Percentiles rank a stretch among this genome's conserved stretches.
Evolutionary conservation across 2,113 vertebrate species (phyloP).

Genomic region (Camelus dromedarius): DNA sequence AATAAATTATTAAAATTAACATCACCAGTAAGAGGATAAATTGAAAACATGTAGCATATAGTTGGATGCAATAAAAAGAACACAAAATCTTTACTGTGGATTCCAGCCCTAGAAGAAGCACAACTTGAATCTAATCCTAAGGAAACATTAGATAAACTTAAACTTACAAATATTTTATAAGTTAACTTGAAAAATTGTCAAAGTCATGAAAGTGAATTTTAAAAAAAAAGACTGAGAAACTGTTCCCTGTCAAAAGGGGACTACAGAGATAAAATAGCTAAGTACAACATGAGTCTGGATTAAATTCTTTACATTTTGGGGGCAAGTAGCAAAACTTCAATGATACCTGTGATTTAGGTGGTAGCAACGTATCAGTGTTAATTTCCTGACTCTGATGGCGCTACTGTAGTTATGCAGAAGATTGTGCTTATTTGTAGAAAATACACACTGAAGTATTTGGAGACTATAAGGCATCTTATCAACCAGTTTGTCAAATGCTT

Average conservation of each 20-base stretch:
- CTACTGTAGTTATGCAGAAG: not conserved
- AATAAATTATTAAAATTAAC: not conserved
- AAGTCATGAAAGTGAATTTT: not conserved
- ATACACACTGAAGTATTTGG: not conserved
- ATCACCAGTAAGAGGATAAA: not conserved
- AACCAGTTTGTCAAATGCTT: not conserved
- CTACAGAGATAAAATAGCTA: not conserved
- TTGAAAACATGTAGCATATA: not conserved
- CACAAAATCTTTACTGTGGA: not conserved
- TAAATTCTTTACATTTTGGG: not conserved
- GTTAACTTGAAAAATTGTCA: conserved; percentile 18
- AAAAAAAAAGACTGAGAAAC: not conserved
- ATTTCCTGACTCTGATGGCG: not conserved
- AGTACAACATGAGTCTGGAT: not conserved
- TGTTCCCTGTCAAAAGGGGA: not conserved
- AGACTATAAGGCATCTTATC: not conserved
- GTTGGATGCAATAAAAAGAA: not conserved
- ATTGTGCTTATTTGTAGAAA: not conserved
- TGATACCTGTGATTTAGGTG: not conserved
- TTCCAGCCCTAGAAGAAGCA: not conserved
- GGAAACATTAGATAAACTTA: not conserved
- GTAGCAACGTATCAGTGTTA: not conserved
- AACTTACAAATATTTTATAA: not conserved
- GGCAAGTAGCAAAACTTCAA: conserved; percentile 11
- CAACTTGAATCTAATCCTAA: not conserved